A percentile compares a stretch with the other conserved stretches of the same genome.
These are phyloP conservation scores for Perdita meconis DNA, from an alignment of 2,888 invertebrate genomes.

Conservation along the genomic window DNA sequence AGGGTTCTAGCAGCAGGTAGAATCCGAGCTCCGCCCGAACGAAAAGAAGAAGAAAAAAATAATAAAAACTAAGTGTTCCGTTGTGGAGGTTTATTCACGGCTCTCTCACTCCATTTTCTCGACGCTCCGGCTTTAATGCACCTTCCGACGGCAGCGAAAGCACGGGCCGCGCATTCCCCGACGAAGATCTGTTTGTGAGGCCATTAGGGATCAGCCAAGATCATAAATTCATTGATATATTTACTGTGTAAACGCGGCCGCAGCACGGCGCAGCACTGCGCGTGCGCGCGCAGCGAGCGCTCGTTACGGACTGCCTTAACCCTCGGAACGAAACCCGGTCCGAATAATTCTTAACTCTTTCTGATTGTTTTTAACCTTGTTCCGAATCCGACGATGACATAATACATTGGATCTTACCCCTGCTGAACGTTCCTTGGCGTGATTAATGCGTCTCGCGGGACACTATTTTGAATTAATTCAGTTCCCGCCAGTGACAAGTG, in stretches of 20 bases:
- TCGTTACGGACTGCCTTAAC: slow-evolving; percentile 37
- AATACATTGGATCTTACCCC: slow-evolving; percentile 2
- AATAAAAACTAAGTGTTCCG: slow-evolving; percentile 13
- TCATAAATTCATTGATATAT: slow-evolving; percentile 84
- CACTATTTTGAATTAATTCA: not conserved
- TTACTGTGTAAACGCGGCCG: slow-evolving; percentile 79
- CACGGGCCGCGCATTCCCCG: slow-evolving; percentile 74
- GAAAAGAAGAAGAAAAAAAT: not conserved
- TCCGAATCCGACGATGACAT: slow-evolving; percentile 39
- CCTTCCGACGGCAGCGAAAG: slow-evolving; percentile 53
- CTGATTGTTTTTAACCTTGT: slow-evolving; percentile 41
- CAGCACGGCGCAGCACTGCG: slow-evolving; percentile 31
- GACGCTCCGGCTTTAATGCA: slow-evolving; percentile 52
- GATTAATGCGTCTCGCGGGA: not conserved
- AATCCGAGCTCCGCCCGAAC: not conserved
- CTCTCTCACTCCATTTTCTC: slow-evolving; percentile 48
- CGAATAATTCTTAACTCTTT: slow-evolving; percentile 40
- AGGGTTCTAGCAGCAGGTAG: slow-evolving; percentile 9
- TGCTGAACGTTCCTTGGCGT: too few relatives aligned
- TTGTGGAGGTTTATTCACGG: slow-evolving; percentile 46
- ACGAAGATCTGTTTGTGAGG: slow-evolving; percentile 80
- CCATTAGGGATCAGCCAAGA: slow-evolving; percentile 80
- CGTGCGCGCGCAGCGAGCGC: slow-evolving; percentile 20
- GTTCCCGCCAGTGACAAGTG: not conserved
- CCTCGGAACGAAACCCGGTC: slow-evolving; percentile 43